Evolutionary conservation across 2,797 vertebrate species (phyloP).

Genomic region (Paramormyrops hopkinsi): DNA sequence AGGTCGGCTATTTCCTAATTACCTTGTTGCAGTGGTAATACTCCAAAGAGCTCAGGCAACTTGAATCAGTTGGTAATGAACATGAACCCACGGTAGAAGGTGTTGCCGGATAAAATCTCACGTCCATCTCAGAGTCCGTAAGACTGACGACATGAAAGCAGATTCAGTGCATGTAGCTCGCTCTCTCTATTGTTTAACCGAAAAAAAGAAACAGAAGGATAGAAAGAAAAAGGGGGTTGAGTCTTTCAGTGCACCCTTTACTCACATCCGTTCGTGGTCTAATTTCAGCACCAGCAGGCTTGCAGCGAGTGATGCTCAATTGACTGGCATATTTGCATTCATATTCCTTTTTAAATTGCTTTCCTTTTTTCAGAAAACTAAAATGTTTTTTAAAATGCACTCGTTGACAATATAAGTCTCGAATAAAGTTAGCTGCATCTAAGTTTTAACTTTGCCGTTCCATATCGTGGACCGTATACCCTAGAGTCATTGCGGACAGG

Average conservation of each 20-base stretch:
- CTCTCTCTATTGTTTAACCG: slow-evolving; percentile 58
- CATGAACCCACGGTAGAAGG: slow-evolving; percentile 88
- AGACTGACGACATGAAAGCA: slow-evolving; percentile 76
- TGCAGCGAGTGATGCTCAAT: slow-evolving; percentile 46
- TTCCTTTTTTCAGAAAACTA: slow-evolving; percentile 3
- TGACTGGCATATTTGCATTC: slow-evolving; percentile 19
- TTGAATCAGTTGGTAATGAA: slow-evolving; percentile 83
- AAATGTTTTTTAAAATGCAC: neutral
- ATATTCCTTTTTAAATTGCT: neutral
- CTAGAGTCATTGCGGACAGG: neutral
- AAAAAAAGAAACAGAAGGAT: slow-evolving; percentile 49
- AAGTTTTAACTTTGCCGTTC: slow-evolving; percentile 5
- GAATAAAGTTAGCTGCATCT: neutral
- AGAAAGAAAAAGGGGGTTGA: slow-evolving; percentile 55
- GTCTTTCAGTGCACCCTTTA: slow-evolving; percentile 50
- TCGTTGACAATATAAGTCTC: neutral
- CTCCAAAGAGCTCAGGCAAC: slow-evolving; percentile 85
- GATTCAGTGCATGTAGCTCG: slow-evolving; percentile 55
- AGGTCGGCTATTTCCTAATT: slow-evolving; percentile 46
- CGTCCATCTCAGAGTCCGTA: slow-evolving; percentile 86
- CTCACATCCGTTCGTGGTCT: slow-evolving; percentile 59
- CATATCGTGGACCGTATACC: neutral
- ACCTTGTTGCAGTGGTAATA: slow-evolving; percentile 98
- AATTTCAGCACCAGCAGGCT: slow-evolving; percentile 40
- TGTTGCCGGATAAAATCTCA: slow-evolving; percentile 95